Evolutionary conservation across 2,113 vertebrate genomes (phyloP), one percentile per base, ranked within the genome.

Genomic region (Tetraodon nigroviridis): DNA sequence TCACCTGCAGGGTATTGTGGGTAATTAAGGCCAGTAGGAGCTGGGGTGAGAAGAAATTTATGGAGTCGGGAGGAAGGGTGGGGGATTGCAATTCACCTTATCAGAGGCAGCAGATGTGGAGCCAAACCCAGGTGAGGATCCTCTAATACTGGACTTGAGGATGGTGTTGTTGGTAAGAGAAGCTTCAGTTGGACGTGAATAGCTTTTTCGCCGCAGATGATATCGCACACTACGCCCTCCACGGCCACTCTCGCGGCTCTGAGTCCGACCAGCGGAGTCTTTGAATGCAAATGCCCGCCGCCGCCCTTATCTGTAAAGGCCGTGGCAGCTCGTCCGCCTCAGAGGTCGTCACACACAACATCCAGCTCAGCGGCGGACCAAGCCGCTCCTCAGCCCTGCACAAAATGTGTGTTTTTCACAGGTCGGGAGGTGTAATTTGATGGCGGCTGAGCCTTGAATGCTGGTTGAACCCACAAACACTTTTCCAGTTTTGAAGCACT

Each of bases 1-100:
- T 64, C 57, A 75, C 73, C 76, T 58, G 61, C 78, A 80, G 71
- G 72, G 78, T 5, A 69, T 81, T 80, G 67, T 82, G 72, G 79
- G 63, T 81, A 84, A 84, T 79, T 78, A 77, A 79, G 73, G 67
- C 73, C 69, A 58, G 64, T 53, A 57, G 45, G 48, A 44, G 51
- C 58, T 71, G 58, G 0, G 8, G 52, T 54, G 47, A 51, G 66
- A 69, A 59, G 50, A 66, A 46, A 69, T 73, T 24, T 69, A 64
- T 61, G 58, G 44, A 18, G 46, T 32, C 24, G 24, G 24, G 40
- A 29, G 48, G 24, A 52, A 11, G 24, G 24, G 40, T 41, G 48
- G 24, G 55, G 7, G 62, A 53, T 46, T 75, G 22, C 81, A 51
- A 69, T 77, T 79, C 58, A 66, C 37, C 75, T 81, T 85, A 81